Conservation (phyloP, 2,888 invertebrate genomes). For the Nowickia ferox region DNA sequence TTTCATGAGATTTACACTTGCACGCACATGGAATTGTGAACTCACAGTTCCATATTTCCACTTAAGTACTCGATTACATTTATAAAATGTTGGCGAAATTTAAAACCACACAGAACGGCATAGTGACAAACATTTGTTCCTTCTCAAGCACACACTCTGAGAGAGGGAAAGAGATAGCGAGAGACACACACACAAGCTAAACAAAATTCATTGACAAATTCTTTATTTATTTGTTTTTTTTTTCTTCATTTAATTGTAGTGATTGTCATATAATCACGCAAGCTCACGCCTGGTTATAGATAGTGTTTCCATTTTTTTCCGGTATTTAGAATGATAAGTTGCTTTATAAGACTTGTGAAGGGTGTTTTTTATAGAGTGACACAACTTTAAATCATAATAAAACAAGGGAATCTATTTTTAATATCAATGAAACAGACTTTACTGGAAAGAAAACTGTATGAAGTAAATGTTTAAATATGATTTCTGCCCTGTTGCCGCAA, state of each 20-base stretch:
- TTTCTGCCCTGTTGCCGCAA: too few relatives aligned
- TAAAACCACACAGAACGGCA: conserved; percentile 4
- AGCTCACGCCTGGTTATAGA: neutral
- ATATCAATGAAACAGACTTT: too few relatives aligned
- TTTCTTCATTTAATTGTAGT: neutral
- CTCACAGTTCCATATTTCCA: neutral
- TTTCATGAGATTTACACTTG: conserved; percentile 56
- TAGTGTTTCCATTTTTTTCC: neutral
- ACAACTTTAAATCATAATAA: too few relatives aligned
- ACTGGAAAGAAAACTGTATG: too few relatives aligned
- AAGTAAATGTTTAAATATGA: too few relatives aligned
- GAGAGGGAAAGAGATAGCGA: neutral
- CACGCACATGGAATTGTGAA: conserved; percentile 1
- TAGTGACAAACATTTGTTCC: conserved; percentile 9
- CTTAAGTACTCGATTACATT: conserved; percentile 29
- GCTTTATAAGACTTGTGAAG: too few relatives aligned
- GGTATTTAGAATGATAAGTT: too few relatives aligned
- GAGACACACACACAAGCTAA: too few relatives aligned
- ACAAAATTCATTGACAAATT: neutral
- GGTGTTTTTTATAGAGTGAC: too few relatives aligned
- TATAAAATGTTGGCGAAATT: conserved; percentile 40
- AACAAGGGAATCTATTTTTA: too few relatives aligned
- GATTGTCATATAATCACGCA: neutral
- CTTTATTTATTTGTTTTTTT: neutral
- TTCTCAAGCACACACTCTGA: neutral